phyloP scores from a whole-genome alignment of 2,797 vertebrate genomes.

The Halcyon chelicuti region DNA sequence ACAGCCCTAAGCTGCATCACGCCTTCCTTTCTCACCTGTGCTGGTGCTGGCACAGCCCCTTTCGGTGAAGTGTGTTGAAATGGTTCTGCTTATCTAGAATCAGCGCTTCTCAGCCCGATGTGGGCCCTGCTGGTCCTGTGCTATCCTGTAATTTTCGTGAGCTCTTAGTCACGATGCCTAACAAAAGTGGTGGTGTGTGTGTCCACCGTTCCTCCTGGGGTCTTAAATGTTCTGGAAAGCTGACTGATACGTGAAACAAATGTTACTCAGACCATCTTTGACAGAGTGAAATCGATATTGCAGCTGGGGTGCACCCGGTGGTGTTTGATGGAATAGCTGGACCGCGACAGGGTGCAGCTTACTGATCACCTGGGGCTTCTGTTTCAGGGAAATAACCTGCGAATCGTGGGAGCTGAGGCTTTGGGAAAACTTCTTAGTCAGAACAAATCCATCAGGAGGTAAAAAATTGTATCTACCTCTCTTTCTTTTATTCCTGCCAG shows the following conservation, averaged over 20 bases:
- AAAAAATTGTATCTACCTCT: neutral
- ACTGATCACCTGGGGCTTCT: neutral
- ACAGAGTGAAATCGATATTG: rapidly evolving
- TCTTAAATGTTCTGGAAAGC: neutral
- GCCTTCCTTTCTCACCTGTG: neutral
- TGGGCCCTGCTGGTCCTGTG: neutral
- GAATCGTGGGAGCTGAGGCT: constrained; percentile 83
- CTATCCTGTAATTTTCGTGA: neutral
- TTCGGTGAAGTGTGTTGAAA: neutral
- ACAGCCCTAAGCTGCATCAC: neutral
- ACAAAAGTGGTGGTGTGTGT: rapidly evolving
- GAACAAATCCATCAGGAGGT: constrained; percentile 90
- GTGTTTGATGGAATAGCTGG: neutral
- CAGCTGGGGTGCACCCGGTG: neutral
- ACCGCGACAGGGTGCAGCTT: neutral
- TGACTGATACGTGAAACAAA: neutral
- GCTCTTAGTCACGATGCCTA: neutral
- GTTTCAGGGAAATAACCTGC: constrained; percentile 92
- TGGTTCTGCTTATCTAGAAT: neutral
- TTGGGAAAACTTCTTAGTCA: constrained; percentile 88
- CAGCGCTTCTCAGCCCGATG: rapidly evolving
- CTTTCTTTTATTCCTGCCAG: neutral
- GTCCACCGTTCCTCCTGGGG: rapidly evolving
- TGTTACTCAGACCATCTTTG: neutral
- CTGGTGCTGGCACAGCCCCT: neutral